Conservation (phyloP, 2,888 invertebrate species). For the Magallana nippona region DNA sequence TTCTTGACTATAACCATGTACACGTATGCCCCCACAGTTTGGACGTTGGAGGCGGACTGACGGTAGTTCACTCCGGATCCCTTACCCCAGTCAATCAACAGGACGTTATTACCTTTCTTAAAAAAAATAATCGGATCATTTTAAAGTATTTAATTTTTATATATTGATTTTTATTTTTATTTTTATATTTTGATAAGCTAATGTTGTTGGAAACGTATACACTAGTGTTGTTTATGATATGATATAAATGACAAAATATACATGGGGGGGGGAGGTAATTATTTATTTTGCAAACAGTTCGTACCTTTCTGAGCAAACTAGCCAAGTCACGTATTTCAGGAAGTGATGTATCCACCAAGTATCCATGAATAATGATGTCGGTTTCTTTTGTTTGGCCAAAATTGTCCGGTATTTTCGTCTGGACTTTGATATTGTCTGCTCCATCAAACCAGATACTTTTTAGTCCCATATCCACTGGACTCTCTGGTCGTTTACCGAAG, state of each 20-base stretch:
- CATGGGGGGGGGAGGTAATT: no score
- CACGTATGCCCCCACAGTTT: slow-evolving; percentile 4
- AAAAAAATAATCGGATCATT: no score
- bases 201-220: no score
- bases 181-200: no score
- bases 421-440: not conserved
- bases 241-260: no score
- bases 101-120: not conserved
- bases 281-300: no score
- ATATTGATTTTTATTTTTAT: no score
- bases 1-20: not conserved
- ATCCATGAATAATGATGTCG: not conserved
- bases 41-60: not conserved
- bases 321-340: not conserved
- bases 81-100: not conserved
- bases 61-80: not conserved
- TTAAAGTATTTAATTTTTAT: no score
- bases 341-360: slow-evolving; percentile 16
- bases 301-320: no score
- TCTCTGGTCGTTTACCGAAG: not conserved
- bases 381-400: not conserved
- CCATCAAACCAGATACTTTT: not conserved
- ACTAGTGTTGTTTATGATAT: no score
- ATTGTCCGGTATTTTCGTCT: not conserved
- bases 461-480: not conserved